These are phyloP conservation scores for Cataglyphis altisquamis DNA, from an alignment of 2,888 invertebrate species.

Conservation along the genomic window DNA sequence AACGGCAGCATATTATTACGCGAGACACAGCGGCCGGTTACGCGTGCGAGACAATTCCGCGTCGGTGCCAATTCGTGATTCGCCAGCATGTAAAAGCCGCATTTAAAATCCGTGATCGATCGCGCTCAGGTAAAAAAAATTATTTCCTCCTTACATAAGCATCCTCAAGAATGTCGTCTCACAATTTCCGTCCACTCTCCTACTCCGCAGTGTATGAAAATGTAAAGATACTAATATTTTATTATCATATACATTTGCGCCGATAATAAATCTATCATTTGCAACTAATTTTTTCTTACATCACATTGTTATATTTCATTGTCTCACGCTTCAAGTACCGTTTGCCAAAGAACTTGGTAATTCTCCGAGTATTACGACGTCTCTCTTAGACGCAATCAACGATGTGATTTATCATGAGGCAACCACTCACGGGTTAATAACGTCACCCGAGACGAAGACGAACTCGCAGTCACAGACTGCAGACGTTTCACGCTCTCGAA, in stretches of 20 bases:
- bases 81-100: constrained; percentile 61
- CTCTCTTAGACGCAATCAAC: constrained; percentile 28
- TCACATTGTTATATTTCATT: constrained; percentile 21
- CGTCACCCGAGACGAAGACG: constrained; percentile 64
- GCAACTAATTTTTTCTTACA: background rate
- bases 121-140: constrained; percentile 17
- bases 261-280: background rate
- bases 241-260: background rate
- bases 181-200: background rate
- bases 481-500: constrained; percentile 47
- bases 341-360: constrained; percentile 32
- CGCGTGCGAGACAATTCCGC: constrained; percentile 69
- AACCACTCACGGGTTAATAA: constrained; percentile 56
- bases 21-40: constrained; percentile 39
- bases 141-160: constrained; percentile 8
- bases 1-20: constrained; percentile 70
- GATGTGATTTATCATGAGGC: constrained; percentile 38
- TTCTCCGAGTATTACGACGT: background rate
- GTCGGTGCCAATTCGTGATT: constrained; percentile 69
- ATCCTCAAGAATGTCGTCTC: background rate
- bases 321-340: background rate
- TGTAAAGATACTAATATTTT: background rate
- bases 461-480: constrained; percentile 52
- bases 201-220: background rate
- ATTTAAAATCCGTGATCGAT: constrained; percentile 54